A percentile compares a stretch with the other conserved stretches of the same genome.
phyloP scores from a whole-genome alignment of 2,113 vertebrate genomes.

The Tachysurus vachellii region DNA sequence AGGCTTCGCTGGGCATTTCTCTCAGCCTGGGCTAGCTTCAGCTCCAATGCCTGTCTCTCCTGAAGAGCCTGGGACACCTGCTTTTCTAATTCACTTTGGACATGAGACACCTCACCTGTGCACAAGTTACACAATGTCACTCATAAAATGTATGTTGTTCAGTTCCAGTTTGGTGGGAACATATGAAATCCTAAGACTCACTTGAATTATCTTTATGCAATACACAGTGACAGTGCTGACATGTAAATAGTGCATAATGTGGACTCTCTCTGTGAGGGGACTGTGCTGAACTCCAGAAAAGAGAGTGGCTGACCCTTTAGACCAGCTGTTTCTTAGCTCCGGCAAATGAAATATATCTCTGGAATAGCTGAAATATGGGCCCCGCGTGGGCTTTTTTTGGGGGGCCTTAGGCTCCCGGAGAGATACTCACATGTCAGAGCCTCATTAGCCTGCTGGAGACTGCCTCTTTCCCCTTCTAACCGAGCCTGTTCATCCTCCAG shows the following conservation, averaged over 20 bases:
- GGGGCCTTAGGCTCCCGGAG: constrained; percentile 49
- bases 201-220: constrained; percentile 38
- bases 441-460: constrained; percentile 66
- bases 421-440: constrained; percentile 77
- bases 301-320: constrained; percentile 58
- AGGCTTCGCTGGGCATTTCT: constrained; percentile 65
- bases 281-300: constrained; percentile 61
- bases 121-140: constrained; percentile 19
- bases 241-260: constrained; percentile 48
- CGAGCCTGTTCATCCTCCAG: constrained; percentile 70
- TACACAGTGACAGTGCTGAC: constrained; percentile 43
- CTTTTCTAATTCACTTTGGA: constrained; percentile 64
- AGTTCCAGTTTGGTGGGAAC: constrained; percentile 27
- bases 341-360: constrained; percentile 37
- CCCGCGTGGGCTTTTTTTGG: constrained; percentile 58
- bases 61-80: constrained; percentile 59
- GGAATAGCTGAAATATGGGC: constrained; percentile 66
- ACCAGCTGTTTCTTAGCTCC: constrained; percentile 68
- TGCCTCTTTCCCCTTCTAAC: constrained; percentile 69
- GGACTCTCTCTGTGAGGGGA: constrained; percentile 36
- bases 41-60: constrained; percentile 64
- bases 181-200: constrained; percentile 39
- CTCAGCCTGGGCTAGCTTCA: constrained; percentile 65
- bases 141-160: background rate
- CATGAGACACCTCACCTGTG: constrained; percentile 65